Evolutionary conservation across 2,113 vertebrate species (phyloP).

Genomic region (Mastomys coucha): DNA sequence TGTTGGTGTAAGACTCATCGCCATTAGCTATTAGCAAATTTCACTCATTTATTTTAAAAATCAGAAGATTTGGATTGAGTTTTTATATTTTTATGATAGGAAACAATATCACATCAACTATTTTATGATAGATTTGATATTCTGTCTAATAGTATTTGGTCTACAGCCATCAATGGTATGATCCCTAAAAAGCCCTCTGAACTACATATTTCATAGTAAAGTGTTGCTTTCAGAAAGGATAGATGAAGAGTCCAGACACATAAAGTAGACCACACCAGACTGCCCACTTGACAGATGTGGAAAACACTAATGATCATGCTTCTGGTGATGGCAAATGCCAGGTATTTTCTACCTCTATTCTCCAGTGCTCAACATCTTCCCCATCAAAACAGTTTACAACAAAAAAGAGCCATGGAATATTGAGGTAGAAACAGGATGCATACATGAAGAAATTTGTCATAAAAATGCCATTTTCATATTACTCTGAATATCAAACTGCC

Average conservation of each 20-base stretch:
- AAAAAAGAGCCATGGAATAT: constrained; percentile 47
- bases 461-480: constrained; percentile 32
- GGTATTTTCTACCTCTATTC: constrained; percentile 1
- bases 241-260: not conserved
- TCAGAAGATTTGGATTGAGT: not conserved
- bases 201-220: not conserved
- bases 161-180: not conserved
- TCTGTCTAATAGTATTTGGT: not conserved
- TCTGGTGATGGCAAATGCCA: not conserved
- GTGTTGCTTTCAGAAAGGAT: not conserved
- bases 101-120: constrained; percentile 15
- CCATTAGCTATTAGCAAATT: not conserved
- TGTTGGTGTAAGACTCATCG: not conserved
- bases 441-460: not conserved
- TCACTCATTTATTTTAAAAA: constrained; percentile 31
- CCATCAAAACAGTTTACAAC: not conserved
- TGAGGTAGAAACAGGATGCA: not conserved
- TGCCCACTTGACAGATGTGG: not conserved
- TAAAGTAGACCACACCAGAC: not conserved
- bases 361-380: constrained; percentile 45
- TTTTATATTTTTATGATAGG: not conserved
- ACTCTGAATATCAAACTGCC: not conserved
- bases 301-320: not conserved
- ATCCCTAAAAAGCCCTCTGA: not conserved
- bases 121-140: not conserved